Conservation (phyloP, 2,797 vertebrate species). For the Coreius guichenoti region DNA sequence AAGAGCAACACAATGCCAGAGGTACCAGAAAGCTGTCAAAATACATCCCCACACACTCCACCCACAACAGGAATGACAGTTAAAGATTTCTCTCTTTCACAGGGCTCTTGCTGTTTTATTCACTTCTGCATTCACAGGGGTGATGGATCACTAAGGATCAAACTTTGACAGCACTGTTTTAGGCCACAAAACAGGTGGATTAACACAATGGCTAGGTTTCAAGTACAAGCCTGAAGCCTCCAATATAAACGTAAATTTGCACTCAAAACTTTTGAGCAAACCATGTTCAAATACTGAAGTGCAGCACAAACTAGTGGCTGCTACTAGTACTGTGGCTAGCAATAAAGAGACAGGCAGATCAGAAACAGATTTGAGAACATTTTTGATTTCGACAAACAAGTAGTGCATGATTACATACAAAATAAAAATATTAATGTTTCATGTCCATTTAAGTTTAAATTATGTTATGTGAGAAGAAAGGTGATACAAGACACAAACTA, state of each 20-base stretch:
- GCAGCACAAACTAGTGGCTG: constrained; percentile 27
- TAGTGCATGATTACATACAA: background rate
- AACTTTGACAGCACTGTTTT: constrained; percentile 16
- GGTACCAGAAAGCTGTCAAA: constrained; percentile 49
- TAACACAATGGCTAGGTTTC: constrained; percentile 6
- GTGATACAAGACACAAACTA: background rate
- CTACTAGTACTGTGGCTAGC: background rate
- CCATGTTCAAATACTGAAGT: background rate
- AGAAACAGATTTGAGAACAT: background rate
- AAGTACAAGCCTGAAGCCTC: background rate
- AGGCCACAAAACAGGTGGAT: constrained; percentile 32
- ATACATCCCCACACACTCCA: constrained; percentile 42
- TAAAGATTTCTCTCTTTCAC: constrained; percentile 35
- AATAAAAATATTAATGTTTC: background rate
- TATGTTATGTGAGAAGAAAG: background rate
- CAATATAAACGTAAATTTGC: background rate
- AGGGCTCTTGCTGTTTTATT: constrained; percentile 40
- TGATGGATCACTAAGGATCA: constrained; percentile 32
- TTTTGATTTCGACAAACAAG: background rate
- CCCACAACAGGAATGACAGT: constrained; percentile 32
- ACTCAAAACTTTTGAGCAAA: constrained; percentile 12
- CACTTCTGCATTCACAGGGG: background rate
- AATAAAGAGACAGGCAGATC: background rate
- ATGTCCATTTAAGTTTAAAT: background rate
- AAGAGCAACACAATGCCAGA: constrained; percentile 48